A percentile compares a stretch with the other conserved stretches of the same genome.
phyloP scores from a whole-genome alignment of 2,113 vertebrate genomes.

The Noctilio leporinus region DNA sequence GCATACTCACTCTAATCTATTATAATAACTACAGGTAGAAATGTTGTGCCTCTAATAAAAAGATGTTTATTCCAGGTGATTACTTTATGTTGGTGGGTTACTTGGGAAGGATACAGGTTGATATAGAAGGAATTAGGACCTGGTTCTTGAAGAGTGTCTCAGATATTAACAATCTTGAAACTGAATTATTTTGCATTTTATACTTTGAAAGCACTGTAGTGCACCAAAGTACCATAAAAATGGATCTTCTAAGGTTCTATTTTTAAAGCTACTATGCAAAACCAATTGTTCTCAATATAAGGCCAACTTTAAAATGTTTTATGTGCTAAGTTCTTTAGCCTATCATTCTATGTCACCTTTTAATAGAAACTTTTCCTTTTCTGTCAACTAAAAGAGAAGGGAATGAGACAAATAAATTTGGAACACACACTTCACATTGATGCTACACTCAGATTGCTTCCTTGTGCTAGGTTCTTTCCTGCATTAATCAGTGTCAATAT shows the following conservation, averaged over 20 bases:
- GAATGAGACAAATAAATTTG: neutral
- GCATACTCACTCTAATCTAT: conserved; percentile 14
- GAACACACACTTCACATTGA: neutral
- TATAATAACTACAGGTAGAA: neutral
- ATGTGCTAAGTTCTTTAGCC: neutral
- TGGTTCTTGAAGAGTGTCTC: neutral
- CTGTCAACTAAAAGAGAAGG: neutral
- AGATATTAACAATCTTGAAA: neutral
- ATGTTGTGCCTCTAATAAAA: neutral
- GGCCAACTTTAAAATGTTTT: neutral
- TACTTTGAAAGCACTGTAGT: neutral
- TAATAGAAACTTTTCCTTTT: neutral
- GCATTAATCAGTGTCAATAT: neutral
- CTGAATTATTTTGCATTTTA: neutral
- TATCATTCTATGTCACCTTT: neutral
- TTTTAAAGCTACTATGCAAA: neutral
- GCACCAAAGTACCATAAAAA: neutral
- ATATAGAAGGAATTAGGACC: neutral
- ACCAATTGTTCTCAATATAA: neutral
- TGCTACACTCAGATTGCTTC: neutral
- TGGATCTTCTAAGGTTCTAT: neutral
- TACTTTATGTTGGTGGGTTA: neutral
- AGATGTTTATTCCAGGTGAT: neutral
- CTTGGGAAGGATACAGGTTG: neutral
- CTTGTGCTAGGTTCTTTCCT: neutral